Base-by-base conservation (phyloP, 2,797 vertebrate genomes). In the Pseudocheirus occidentalis region DNA sequence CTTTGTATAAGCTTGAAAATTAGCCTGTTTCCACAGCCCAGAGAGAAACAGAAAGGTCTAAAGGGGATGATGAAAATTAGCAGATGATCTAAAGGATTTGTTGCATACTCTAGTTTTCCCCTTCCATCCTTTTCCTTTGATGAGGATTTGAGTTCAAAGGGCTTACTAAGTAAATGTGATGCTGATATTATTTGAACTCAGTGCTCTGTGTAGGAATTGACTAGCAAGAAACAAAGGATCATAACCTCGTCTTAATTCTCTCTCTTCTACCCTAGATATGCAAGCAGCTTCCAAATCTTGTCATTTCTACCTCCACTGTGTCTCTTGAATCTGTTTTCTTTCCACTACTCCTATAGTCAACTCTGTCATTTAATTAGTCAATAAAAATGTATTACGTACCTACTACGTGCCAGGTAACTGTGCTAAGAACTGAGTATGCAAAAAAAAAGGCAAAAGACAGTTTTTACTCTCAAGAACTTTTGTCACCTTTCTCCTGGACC, bases 101-200 rank as follows among this genome's bases (percentile, higher is more conserved):
- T 2, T 3, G 10, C 21, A 16, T 3, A 5, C 4, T 18, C 0
- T 1, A 12, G 0, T 13, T 34, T 29, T 50, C 1, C 40, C 21
- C 52, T 34, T 53, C 31, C 55, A 0, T 4, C 28, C 34, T 13
- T 4, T 55, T 58, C 1, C 16, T 16, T 16, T 59, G 0, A 3
- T 81, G 21, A 28, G 1, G 12, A 52, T 2, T 56, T 55, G 55
- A 0, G 0, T 89, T 11, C 6, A 6, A 4, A 50, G 73, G 16
- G 9, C 18, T 40, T 21, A 46, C n/a, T 50, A 87, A 87, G 24
- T 27, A 87, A 46, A 87, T 50, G 40, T 50, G 24, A 87, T 27
- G n/a, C 2, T 81, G 40, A n/a, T 40, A 40, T 81, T 46, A 81
- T 40, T 81, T 46, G 73, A 21, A 24, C 14, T 50, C 40, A 87